phyloP scores from a whole-genome alignment of 1,140 invertebrate species.

The Chrysomallon squamiferum region DNA sequence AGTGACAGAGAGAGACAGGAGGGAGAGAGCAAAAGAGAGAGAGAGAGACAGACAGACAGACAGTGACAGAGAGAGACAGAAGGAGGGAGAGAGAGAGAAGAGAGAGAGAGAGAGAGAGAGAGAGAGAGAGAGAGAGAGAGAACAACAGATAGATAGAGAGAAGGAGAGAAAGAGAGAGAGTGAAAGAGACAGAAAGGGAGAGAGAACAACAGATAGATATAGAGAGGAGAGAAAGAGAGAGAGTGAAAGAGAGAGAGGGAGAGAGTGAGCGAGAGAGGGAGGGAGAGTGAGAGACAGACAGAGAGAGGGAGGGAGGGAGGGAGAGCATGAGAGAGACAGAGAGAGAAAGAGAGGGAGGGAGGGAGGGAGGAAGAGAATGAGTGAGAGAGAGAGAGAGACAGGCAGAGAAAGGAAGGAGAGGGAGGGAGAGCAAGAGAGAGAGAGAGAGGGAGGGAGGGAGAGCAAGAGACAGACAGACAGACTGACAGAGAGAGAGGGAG shows the following conservation, averaged over 20 bases:
- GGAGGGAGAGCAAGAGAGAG: no score
- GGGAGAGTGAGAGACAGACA: not conserved
- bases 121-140: slow-evolving; percentile 3
- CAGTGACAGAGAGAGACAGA: not conserved
- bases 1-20: not conserved
- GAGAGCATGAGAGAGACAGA: slow-evolving; percentile 12
- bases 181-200: not conserved
- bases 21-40: no score
- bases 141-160: not conserved
- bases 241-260: not conserved
- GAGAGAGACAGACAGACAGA: not conserved
- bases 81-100: not conserved
- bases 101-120: slow-evolving; percentile 8
- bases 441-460: no score
- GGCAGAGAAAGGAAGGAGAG: not conserved
- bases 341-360: slow-evolving; percentile 7
- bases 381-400: slow-evolving; percentile 7
- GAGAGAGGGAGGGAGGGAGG: slow-evolving; percentile 14
- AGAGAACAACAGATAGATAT: not conserved
- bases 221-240: not conserved
- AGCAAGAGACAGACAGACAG: no score
- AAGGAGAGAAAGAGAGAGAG: not conserved
- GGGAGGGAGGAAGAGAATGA: slow-evolving; percentile 10
- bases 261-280: not conserved
- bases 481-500: no score